phyloP scores from a whole-genome alignment of 2,888 invertebrate species.

The Thera britannica region DNA sequence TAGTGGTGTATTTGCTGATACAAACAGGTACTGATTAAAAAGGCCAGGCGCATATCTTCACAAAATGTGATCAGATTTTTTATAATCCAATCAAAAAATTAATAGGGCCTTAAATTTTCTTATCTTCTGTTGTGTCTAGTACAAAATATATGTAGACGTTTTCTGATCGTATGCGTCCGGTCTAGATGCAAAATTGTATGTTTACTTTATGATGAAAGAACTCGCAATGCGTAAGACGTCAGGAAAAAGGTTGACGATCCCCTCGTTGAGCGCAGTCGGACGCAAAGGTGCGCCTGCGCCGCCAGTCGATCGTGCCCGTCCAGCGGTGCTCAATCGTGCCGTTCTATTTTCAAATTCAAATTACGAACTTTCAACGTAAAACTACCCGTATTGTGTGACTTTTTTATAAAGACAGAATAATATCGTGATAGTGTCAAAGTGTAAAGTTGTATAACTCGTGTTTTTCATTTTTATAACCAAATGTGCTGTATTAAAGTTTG shows the following conservation, averaged over 20 bases:
- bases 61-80: no score
- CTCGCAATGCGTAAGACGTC: constrained; percentile 15
- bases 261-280: constrained; percentile 61
- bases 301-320: constrained; percentile 76
- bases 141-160: no score
- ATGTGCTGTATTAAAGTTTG: constrained; percentile 56
- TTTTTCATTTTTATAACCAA: constrained; percentile 43
- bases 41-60: no score
- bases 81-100: no score
- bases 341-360: constrained; percentile 54
- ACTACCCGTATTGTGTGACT: constrained; percentile 45
- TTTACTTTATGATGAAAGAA: not conserved
- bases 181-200: not conserved
- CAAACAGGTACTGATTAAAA: no score
- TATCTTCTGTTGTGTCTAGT: no score
- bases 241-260: constrained; percentile 60
- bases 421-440: constrained; percentile 57
- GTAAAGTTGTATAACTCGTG: constrained; percentile 46
- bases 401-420: constrained; percentile 44
- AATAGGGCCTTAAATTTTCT: no score
- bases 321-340: constrained; percentile 65
- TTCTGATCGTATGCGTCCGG: no score
- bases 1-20: no score
- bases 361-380: constrained; percentile 65
- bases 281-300: constrained; percentile 73